A percentile compares a stretch with the other conserved stretches of the same genome.
Conservation (phyloP, 2,888 invertebrate genomes). For the Cactoblastis cactorum region DNA sequence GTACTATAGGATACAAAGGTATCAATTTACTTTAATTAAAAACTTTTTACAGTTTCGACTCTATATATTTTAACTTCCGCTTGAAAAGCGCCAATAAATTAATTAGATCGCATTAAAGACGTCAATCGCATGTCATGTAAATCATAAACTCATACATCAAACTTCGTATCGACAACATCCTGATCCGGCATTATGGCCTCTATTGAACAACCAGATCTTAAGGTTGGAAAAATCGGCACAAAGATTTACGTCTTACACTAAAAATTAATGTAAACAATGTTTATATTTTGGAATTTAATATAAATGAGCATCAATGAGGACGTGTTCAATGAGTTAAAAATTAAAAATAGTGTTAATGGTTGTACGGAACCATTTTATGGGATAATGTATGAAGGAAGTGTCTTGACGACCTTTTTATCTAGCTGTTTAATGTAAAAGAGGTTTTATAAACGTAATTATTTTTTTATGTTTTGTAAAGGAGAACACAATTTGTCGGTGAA, state of each 20-base stretch:
- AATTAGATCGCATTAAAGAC: conserved; percentile 70
- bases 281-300: conserved; percentile 64
- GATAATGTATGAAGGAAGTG: conserved; percentile 64
- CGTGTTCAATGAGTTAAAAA: conserved; percentile 68
- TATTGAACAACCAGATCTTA: conserved; percentile 43
- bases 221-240: conserved; percentile 68
- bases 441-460: conserved; percentile 76
- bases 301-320: conserved; percentile 72
- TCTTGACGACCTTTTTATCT: conserved; percentile 69
- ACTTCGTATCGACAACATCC: conserved; percentile 29
- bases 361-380: conserved; percentile 64
- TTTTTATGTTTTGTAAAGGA: conserved; percentile 56
- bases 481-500: conserved; percentile 56
- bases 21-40: neutral
- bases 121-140: conserved; percentile 62
- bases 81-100: conserved; percentile 73
- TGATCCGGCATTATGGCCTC: conserved; percentile 45
- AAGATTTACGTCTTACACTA: conserved; percentile 60
- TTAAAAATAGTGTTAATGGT: conserved; percentile 73
- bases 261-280: conserved; percentile 66
- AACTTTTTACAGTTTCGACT: conserved; percentile 28
- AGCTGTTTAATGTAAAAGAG: conserved; percentile 65
- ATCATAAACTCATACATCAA: conserved; percentile 45
- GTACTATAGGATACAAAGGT: too few species aligned
- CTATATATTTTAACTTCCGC: conserved; percentile 51